Evolutionary conservation across 2,113 vertebrate genomes (phyloP), one percentile per base, ranked within the genome.

Genomic region (Hippopotamus amphibius): DNA sequence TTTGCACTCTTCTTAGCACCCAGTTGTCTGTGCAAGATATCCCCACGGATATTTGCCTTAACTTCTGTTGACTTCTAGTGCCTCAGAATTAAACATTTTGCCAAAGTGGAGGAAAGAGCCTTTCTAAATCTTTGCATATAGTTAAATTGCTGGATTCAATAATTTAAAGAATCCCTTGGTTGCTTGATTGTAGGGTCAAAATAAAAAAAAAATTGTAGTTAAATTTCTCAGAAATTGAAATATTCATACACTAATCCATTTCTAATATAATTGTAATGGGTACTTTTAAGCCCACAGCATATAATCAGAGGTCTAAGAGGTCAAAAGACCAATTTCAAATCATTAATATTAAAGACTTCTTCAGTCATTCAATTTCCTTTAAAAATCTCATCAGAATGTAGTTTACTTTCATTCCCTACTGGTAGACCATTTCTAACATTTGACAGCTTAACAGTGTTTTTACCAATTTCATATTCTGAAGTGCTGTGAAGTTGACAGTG

Each of bases 201-300:
- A 80, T 88, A 71, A 46, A 92, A 74, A 94, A 77, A 94, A 89
- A 68, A 12, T 24, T 69, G 33, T 68, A 88, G 74, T 82, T 92
- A 68, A 93, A 89, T 96, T 96, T 96, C 71, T 90, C n/a, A 93
- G 89, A 93, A 92, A 96, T 84, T 96, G 83, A 98, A 97, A 93
- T 98, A 96, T 84, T 96, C 92, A 89, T 80, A 90, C 22, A 53
- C 11, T 16, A 87, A 92, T 43, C n/a, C 84, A 95, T 97, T 95
- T 97, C 59, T 90, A 69, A 88, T 63, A 21, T 68, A 92, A 96
- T 92, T 97, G 41, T 92, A 96, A 90, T 93, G 37, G 48, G 11
- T 92, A 95, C 37, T 95, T 97, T 63, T 81, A 97, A 94, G 53
- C 28, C 53, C 17, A 53, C 17, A 46, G 19, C 95, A 7, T 68